Conservation (phyloP, 2,888 invertebrate genomes). For the Apocheima hispidaria region DNA sequence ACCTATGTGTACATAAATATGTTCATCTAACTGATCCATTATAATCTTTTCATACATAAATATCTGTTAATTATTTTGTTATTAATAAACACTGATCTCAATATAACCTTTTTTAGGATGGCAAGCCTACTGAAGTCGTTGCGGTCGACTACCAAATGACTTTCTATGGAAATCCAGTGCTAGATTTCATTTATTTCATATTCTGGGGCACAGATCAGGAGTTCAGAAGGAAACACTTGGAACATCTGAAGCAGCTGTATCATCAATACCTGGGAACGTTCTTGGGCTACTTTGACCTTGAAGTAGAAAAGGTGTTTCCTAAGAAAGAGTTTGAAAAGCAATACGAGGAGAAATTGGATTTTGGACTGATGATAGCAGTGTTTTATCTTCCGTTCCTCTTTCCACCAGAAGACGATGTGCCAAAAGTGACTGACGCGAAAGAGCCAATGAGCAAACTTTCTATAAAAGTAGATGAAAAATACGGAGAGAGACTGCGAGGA, state of each 20-base stretch:
- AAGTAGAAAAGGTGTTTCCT: conserved; percentile 54
- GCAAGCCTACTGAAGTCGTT: conserved; percentile 52
- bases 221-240: conserved; percentile 56
- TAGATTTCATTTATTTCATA: conserved; percentile 62
- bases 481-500: conserved; percentile 50
- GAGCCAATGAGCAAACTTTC: conserved; percentile 11
- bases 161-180: conserved; percentile 56
- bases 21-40: too few relatives aligned
- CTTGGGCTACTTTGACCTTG: conserved; percentile 55
- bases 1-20: too few relatives aligned
- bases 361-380: conserved; percentile 54
- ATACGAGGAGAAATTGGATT: conserved; percentile 55
- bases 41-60: too few relatives aligned
- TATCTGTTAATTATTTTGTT: too few relatives aligned
- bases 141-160: conserved; percentile 62
- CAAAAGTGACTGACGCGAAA: conserved; percentile 45
- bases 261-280: conserved; percentile 52
- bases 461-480: conserved; percentile 47
- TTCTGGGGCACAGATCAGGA: conserved; percentile 54
- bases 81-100: background rate
- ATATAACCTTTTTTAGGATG: conserved; percentile 52
- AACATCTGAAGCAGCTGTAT: conserved; percentile 57
- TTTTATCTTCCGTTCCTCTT: conserved; percentile 57
- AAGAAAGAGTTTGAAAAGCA: conserved; percentile 55
- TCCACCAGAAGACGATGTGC: conserved; percentile 51